Base-by-base conservation (phyloP, 2,888 invertebrate species). In the Dromius quadrimaculatus region DNA sequence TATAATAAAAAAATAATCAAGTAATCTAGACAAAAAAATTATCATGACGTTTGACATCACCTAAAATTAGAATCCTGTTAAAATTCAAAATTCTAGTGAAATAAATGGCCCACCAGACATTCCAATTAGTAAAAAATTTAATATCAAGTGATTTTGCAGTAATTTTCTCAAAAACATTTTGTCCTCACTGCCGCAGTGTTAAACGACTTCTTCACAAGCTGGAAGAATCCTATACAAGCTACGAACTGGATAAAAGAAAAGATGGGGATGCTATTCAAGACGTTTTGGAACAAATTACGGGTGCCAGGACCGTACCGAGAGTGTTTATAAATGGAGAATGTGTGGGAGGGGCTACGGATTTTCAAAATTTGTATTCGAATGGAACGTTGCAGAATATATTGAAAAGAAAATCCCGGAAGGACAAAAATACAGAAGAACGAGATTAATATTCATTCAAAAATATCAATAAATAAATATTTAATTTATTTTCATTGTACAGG, bases 251-350 rank as follows among this genome's bases (percentile, higher is more conserved):
- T 11, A 36, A 62, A 9, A 32, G 61, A 19, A 23, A 11, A 5
- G 68, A 71, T 23, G 71, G 68, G 1, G 62, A 61, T 13, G 34
- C 38, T 8, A 71, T 71, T 2, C 61, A 66, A 11, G 32, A 62
- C 11, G 62, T 68, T 41, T 20, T 71, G 17, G 71, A 13, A 1
- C 9, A 22, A 2, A 62, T 71, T 0, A 71, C 71, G 1, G 71
- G 71, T 4, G 61, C 50, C 22, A 68, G 38, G 9, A 68, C 71
- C n/a, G 71, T 71, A n/a, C 71, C 71, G 8, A 66, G 71, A 19
- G 34, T 71, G 11, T 71, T 71, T 38, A 43, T 71, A 2, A 36
- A 71, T 2, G 71, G 71, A 0, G 8, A 41, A 13, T 71, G 36
- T 32, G 32, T 71, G 17, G 71, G 71, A 6, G 71, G 71, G 8